Evolutionary conservation across 1,140 invertebrate genomes (phyloP), one percentile per base, ranked within the genome.

Genomic region (Drosophila pandora): DNA sequence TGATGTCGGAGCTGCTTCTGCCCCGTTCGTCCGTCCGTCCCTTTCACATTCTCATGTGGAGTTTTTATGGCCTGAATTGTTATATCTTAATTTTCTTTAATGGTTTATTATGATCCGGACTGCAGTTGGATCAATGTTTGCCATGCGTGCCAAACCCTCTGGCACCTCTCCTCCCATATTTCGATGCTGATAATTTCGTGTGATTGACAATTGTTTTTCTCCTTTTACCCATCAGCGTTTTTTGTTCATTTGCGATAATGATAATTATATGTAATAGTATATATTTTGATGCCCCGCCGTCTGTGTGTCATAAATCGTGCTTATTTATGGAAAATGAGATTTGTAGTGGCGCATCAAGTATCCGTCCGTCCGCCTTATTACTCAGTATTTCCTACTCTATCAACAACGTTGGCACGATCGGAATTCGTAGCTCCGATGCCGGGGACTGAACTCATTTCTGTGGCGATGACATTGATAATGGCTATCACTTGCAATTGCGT

Each of bases 81-180:
- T 87, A 78, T 85, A 85, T 85, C 82, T 78, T 87, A 85, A 85
- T 85, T 81, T 81, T 81, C 62, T 68, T 87, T 87, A 87, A 85
- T 87, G 82, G 69, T 64, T 85, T 85, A 87, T 87, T 87, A 81
- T 85, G 82, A 87, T 83, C 70, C 73, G 21, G 32, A 57, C 23
- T 71, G 60, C 79, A 76, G 64, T 76, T 50, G 41, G 52, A 25
- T 30, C 55, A 50, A 32, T 78, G 59, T 65, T 58, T 72, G 67
- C 52, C 39, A 57, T 77, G 61, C 49, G 73, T 56, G 59, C 63
- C 62, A 65, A 65, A 63, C 62, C 5, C 13, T 50, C 59, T 63
- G 49, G 25, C 47, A 65, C 67, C 65, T 53, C 53, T 37, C 13
- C 59, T 53, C 48, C 43, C 13, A 28, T 34, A 21, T 49, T 25